A percentile compares a stretch with the other conserved stretches of the same genome.
Conservation (phyloP, 2,113 vertebrate genomes). For the Pseudopodoces humilis region DNA sequence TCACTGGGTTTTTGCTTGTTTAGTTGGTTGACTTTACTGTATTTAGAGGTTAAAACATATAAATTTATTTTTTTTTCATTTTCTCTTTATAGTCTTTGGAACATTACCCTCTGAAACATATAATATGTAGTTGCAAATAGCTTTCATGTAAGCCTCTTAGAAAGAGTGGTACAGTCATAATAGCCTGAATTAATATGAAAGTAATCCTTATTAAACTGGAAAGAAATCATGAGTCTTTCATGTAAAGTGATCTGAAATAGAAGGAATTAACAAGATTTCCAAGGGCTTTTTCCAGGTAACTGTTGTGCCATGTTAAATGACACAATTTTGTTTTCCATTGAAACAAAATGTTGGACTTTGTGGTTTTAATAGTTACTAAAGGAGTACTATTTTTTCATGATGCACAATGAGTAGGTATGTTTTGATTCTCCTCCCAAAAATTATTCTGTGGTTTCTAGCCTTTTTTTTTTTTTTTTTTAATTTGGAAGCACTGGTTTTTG, state of each 20-base stretch:
- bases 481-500: not conserved
- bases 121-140: not conserved
- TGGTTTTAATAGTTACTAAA: not conserved
- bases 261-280: not conserved
- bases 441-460: not conserved
- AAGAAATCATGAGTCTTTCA: not conserved
- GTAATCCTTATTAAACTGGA: not conserved
- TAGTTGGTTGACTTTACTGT: not conserved
- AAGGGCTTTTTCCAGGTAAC: not conserved
- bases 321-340: not conserved
- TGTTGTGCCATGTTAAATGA: not conserved
- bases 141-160: not conserved
- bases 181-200: not conserved
- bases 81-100: not conserved
- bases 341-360: not conserved
- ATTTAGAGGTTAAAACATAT: not conserved
- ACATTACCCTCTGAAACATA: not conserved
- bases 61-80: not conserved
- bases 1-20: not conserved
- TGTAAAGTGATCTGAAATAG: not conserved
- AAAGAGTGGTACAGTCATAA: not conserved
- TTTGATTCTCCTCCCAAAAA: not conserved
- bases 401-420: not conserved
- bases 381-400: rapidly evolving
- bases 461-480: rapidly evolving